Evolutionary conservation across 1,140 invertebrate species (phyloP).

Genomic region (Ylistrum balloti): DNA sequence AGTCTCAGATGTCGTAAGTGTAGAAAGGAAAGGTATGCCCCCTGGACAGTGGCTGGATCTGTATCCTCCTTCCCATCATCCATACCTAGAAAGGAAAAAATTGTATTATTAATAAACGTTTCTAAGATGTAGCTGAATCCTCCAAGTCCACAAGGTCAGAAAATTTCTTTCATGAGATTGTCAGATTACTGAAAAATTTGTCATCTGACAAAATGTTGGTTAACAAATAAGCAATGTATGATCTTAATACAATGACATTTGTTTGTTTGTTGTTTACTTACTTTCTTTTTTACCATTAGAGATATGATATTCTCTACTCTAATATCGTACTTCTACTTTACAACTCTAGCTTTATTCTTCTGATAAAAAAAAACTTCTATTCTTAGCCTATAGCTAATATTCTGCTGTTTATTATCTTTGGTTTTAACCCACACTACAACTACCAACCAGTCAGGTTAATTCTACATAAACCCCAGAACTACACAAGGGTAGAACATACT

Average conservation of each 20-base stretch:
- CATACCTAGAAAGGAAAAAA: constrained; percentile 73
- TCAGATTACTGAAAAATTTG: too few relatives aligned
- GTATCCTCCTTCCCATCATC: constrained; percentile 80
- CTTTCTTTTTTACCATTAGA: too few relatives aligned
- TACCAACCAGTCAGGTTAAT: background rate
- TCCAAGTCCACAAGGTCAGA: too few relatives aligned
- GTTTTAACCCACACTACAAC: background rate
- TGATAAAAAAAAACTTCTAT: background rate
- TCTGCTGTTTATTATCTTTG: background rate
- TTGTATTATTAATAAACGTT: background rate
- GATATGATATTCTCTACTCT: too few relatives aligned
- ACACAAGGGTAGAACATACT: background rate
- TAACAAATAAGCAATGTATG: too few relatives aligned
- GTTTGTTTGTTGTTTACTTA: too few relatives aligned
- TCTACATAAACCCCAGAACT: background rate
- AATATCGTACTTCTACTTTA: background rate
- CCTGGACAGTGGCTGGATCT: constrained; percentile 76
- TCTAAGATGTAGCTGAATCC: too few relatives aligned
- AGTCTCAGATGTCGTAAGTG: constrained; percentile 80
- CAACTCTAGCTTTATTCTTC: background rate
- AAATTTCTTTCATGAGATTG: too few relatives aligned
- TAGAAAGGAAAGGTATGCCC: constrained; percentile 80
- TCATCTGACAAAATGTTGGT: too few relatives aligned
- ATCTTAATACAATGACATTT: too few relatives aligned
- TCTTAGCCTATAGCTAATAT: background rate